phyloP scores from a whole-genome alignment of 2,113 vertebrate species.

The Carassius gibelio region DNA sequence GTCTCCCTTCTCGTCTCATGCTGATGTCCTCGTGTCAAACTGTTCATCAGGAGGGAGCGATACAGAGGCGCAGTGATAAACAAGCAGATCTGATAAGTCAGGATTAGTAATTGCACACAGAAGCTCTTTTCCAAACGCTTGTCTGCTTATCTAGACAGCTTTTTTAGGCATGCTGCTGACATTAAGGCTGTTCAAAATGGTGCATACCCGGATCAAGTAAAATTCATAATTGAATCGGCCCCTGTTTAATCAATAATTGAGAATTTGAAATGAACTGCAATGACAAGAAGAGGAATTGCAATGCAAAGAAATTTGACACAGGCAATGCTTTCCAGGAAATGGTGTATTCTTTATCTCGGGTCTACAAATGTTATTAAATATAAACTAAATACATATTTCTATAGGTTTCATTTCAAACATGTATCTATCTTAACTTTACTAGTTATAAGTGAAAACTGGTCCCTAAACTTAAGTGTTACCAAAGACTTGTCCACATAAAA shows the following conservation, averaged over 20 bases:
- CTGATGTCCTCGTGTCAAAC: constrained; percentile 3
- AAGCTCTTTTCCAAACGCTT: neutral
- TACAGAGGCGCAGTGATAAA: constrained; percentile 18
- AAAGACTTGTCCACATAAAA: too few relatives aligned
- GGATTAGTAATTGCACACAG: constrained; percentile 36
- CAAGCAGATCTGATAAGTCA: constrained; percentile 27
- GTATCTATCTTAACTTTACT: too few relatives aligned
- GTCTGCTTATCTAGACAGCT: neutral
- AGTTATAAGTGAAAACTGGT: too few relatives aligned
- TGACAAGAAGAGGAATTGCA: neutral
- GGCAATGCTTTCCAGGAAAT: neutral
- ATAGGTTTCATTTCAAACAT: neutral
- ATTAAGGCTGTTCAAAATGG: neutral
- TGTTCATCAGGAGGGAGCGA: constrained; percentile 20
- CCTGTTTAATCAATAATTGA: neutral
- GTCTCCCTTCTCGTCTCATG: neutral
- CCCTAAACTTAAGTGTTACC: too few relatives aligned
- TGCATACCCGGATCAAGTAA: neutral
- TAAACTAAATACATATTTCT: neutral
- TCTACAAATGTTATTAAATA: neutral
- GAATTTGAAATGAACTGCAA: neutral
- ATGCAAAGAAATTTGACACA: neutral
- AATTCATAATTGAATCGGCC: neutral
- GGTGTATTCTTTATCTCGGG: neutral
- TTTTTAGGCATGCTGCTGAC: neutral